These are phyloP conservation scores for Falco punctatus DNA, from an alignment of 2,113 vertebrate species.

Conservation along the genomic window DNA sequence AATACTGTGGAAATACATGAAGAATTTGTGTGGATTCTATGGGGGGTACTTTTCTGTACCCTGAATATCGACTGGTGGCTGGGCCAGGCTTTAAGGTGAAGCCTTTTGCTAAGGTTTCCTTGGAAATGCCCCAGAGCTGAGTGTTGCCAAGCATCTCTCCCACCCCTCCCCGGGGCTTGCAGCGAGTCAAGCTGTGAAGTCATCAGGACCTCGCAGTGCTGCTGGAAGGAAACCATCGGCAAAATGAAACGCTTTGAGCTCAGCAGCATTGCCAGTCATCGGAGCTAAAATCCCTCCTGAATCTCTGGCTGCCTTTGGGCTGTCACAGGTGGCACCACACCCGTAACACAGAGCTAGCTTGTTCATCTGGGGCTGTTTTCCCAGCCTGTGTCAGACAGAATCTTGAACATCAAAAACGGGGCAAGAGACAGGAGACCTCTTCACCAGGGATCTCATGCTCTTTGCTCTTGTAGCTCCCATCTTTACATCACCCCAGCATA, in stretches of 20 bases:
- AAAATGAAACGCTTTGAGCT: background rate
- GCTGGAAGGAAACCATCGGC: background rate
- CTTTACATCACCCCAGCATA: background rate
- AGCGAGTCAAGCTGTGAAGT: background rate
- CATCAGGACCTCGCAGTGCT: background rate
- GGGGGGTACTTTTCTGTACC: background rate
- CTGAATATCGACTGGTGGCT: background rate
- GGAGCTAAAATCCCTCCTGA: background rate
- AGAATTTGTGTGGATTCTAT: background rate
- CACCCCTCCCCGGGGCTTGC: background rate
- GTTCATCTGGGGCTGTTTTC: background rate
- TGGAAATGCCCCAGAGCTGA: background rate
- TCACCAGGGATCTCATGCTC: background rate
- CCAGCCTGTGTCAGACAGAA: background rate
- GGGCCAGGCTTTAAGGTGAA: background rate
- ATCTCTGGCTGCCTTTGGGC: background rate
- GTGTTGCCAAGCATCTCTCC: background rate
- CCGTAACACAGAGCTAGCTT: background rate
- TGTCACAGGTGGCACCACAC: background rate
- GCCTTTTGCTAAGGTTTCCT: background rate
- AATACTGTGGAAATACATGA: background rate
- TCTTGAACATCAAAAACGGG: background rate
- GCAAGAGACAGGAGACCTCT: background rate
- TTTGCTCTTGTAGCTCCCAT: background rate
- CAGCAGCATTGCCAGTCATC: background rate